Base-by-base conservation (phyloP, 2,888 invertebrate genomes). In the Aphodius granarius region DNA sequence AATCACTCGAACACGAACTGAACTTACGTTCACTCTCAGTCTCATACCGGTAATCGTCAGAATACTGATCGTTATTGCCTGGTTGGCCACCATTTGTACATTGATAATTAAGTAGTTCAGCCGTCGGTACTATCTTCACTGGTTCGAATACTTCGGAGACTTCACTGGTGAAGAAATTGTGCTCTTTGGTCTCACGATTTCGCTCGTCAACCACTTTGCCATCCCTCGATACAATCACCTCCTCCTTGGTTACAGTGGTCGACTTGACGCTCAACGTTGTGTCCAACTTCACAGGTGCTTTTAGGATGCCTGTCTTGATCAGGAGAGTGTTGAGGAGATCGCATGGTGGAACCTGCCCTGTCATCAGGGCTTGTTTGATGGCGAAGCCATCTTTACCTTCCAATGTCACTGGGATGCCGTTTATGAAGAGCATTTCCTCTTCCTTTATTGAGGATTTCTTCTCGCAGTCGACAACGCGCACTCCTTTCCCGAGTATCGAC, bases 201-300 rank as follows among this genome's bases (percentile, higher is more conserved):
- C 92, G 86, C 83, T 93, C 93, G 84, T 93, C 93, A n/a, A 93
- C 89, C 75, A 93, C 88, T 80, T 89, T 89, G 1, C 93, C 93
- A 76, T 91, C 91, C 21, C 91, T 89, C 0, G 91, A 90, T 22
- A 93, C 92, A 0, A 91, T 91, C 78, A 93, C 91, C 83, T 93
- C 92, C 83, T 93, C 93, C 78, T 91, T 92, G 76, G 92, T 93
- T 64, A 92, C 91, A 70, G 92, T 90, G 71, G 92, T 92, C 18
- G 92, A 92, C 83, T 92, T 93, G 2, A 93, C 93, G 81, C 92
- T 92, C 79, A 93, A 86, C 72, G 92, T 92, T 64, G 93, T 93
- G 86, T 93, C 93, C 80, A 93, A 86, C 79, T 92, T 91, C 1
- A 93, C 92, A 17, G 93, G 92, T 65, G 92, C 91, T 82, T 91